These are phyloP conservation scores for Plectropomus leopardus DNA, from an alignment of 2,113 vertebrate genomes.

Conservation along the genomic window DNA sequence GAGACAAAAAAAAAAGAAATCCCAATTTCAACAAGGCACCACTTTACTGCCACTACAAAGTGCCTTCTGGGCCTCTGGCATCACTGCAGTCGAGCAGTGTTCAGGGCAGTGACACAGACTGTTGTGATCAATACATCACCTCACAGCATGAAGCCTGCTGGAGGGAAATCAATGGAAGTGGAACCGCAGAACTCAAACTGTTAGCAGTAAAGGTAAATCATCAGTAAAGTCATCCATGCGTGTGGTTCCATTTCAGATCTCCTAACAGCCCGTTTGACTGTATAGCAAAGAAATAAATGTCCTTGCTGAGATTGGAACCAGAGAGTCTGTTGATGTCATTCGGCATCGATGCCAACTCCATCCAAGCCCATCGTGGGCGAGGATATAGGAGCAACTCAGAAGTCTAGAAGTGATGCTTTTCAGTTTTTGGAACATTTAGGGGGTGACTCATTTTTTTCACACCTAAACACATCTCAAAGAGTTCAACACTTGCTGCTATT, in stretches of 20 bases:
- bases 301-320: slow-evolving; percentile 62
- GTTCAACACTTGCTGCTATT: slow-evolving; percentile 15
- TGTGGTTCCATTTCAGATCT: slow-evolving; percentile 52
- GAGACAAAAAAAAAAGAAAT: background rate
- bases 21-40: background rate
- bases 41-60: background rate
- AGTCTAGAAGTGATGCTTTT: slow-evolving; percentile 25
- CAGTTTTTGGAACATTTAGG: slow-evolving; percentile 34
- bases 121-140: slow-evolving; percentile 45
- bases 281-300: slow-evolving; percentile 49
- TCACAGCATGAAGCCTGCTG: slow-evolving; percentile 20
- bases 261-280: slow-evolving; percentile 10
- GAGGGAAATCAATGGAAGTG: slow-evolving; percentile 25
- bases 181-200: slow-evolving; percentile 9
- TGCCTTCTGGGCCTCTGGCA: slow-evolving; percentile 20
- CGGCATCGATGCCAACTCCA: slow-evolving; percentile 37
- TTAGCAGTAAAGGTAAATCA: slow-evolving; percentile 54
- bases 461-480: slow-evolving; percentile 42
- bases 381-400: slow-evolving; percentile 11
- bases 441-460: slow-evolving; percentile 57
- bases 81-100: slow-evolving; percentile 2
- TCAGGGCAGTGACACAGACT: slow-evolving; percentile 31
- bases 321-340: slow-evolving; percentile 72
- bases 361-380: slow-evolving; percentile 37
- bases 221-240: slow-evolving; percentile 53